phyloP scores from a whole-genome alignment of 2,113 vertebrate species.

The Phrynosoma platyrhinos region DNA sequence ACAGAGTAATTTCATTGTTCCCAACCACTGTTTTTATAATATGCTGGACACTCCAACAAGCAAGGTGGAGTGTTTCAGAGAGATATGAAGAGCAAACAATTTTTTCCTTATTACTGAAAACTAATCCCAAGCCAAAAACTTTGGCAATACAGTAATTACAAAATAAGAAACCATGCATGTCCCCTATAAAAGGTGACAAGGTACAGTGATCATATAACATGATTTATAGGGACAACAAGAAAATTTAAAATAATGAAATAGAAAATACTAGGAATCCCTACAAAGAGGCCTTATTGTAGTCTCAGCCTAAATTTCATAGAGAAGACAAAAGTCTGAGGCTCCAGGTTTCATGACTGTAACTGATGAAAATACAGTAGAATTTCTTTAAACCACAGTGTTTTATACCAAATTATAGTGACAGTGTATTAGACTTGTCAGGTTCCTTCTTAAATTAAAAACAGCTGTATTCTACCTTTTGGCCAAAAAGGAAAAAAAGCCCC shows the following conservation, averaged over 20 bases:
- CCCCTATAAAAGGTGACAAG: not conserved
- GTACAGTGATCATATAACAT: not conserved
- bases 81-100: not conserved
- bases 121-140: not conserved
- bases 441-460: conserved; percentile 80
- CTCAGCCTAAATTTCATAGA: not conserved
- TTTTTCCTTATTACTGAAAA: not conserved
- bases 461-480: conserved; percentile 80
- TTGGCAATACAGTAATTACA: not conserved
- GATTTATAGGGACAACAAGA: conserved; percentile 4
- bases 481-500: conserved; percentile 65
- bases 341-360: conserved; percentile 5
- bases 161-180: not conserved
- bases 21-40: not conserved
- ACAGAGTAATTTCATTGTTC: not conserved
- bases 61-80: not conserved
- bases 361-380: conserved; percentile 52
- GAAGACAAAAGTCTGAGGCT: not conserved
- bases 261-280: conserved; percentile 23
- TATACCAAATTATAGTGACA: conserved; percentile 71
- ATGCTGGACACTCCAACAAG: not conserved
- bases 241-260: not conserved
- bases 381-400: conserved; percentile 54
- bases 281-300: not conserved
- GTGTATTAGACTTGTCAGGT: conserved; percentile 67